These are phyloP conservation scores for Bombus pyrosoma DNA, from an alignment of 1,140 invertebrate genomes.

Conservation along the genomic window DNA sequence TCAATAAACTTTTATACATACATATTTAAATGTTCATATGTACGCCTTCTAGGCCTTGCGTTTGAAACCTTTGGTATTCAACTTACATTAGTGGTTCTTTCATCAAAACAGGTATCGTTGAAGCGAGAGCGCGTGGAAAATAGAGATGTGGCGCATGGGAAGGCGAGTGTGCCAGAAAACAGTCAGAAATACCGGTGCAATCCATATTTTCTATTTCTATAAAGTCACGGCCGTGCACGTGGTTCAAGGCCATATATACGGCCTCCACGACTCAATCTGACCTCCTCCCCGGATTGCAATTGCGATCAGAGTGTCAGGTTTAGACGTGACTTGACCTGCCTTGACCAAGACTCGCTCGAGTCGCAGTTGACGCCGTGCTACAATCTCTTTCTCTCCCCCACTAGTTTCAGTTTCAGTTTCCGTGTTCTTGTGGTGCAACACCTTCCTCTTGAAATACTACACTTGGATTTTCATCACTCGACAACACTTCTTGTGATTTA, in stretches of 20 bases:
- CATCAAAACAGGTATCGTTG: background rate
- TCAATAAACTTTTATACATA: background rate
- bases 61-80: background rate
- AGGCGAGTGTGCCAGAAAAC: background rate
- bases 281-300: slow-evolving; percentile 38
- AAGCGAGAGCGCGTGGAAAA: background rate
- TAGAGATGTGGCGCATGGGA: background rate
- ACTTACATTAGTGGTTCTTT: background rate
- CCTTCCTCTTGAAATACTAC: background rate
- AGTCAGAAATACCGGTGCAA: slow-evolving; percentile 11
- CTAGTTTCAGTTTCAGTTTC: slow-evolving; percentile 9
- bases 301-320: slow-evolving; percentile 52
- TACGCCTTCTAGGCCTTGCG: background rate
- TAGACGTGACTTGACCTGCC: slow-evolving; percentile 55
- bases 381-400: slow-evolving; percentile 9
- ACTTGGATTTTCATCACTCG: background rate
- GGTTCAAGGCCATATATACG: slow-evolving; percentile 48
- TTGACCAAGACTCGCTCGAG: slow-evolving; percentile 40
- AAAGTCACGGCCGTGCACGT: slow-evolving; percentile 48
- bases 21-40: background rate
- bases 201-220: slow-evolving; percentile 41
- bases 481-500: background rate
- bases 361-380: slow-evolving; percentile 17
- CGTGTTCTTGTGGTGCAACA: background rate
- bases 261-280: slow-evolving; percentile 24